Percentiles rank a stretch among this genome's conserved stretches.
phyloP scores from a whole-genome alignment of 2,888 invertebrate species.

The Germaria angustata region DNA sequence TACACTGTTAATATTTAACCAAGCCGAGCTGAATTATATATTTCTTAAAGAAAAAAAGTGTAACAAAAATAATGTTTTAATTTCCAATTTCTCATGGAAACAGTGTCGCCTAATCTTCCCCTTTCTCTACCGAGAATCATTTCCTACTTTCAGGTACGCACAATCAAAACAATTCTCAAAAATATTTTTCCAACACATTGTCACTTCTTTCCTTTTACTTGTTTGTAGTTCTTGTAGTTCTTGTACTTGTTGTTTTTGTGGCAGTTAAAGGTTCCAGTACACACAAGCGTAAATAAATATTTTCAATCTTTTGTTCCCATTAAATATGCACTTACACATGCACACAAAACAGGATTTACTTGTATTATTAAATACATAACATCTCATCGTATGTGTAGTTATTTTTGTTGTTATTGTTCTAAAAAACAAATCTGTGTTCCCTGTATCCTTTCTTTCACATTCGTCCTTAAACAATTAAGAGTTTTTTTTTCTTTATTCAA shows the following conservation, averaged over 20 bases:
- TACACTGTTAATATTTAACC: too few relatives aligned
- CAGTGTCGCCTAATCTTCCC: constrained; percentile 21
- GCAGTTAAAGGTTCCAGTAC: constrained; percentile 1
- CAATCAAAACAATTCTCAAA: constrained; percentile 10
- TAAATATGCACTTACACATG: constrained; percentile 7
- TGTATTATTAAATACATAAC: neutral
- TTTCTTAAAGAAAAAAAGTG: too few relatives aligned
- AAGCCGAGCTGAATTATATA: too few relatives aligned
- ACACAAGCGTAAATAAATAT: constrained; percentile 8
- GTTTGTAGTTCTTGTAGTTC: constrained; percentile 26
- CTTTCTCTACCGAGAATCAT: neutral
- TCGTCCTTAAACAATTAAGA: constrained; percentile 49
- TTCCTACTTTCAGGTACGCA: constrained; percentile 26
- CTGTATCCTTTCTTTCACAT: constrained; percentile 13
- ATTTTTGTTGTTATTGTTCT: constrained; percentile 27
- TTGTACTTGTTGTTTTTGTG: constrained; percentile 35
- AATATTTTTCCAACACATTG: constrained; percentile 25
- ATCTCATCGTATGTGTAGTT: constrained; percentile 19
- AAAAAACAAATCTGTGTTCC: constrained; percentile 27
- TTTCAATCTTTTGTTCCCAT: constrained; percentile 48
- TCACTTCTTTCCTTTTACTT: constrained; percentile 36
- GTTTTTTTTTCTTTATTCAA: neutral
- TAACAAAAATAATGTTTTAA: neutral
- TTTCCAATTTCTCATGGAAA: neutral
- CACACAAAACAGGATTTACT: constrained; percentile 53